These are phyloP conservation scores for Pluvialis apricaria DNA, from an alignment of 2,113 vertebrate genomes.

Conservation along the genomic window DNA sequence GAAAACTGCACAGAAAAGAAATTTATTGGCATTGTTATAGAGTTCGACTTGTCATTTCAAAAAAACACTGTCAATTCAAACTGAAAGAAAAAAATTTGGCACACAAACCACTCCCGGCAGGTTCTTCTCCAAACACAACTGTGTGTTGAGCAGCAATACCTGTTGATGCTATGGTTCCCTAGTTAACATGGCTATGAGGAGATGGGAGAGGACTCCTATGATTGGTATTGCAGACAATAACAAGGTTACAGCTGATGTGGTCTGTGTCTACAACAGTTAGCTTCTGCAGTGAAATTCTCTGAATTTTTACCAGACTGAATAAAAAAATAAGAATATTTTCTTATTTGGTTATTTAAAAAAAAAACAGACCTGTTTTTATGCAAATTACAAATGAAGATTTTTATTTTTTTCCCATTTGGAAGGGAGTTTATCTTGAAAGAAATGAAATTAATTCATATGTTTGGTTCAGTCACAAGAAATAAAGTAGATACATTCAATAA, in stretches of 20 bases:
- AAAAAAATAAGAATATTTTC: not conserved
- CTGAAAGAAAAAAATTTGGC: not conserved
- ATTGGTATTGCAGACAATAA: not conserved
- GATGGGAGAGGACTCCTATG: not conserved
- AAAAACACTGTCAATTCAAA: not conserved
- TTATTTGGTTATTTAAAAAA: not conserved
- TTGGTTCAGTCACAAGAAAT: not conserved
- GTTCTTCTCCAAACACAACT: not conserved
- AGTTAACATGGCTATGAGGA: not conserved
- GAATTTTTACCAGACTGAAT: not conserved
- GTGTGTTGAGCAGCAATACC: not conserved
- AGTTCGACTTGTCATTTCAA: not conserved
- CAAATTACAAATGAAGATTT: not conserved
- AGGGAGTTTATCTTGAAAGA: not conserved
- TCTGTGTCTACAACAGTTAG: not conserved
- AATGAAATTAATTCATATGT: accelerated
- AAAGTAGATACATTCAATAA: not conserved
- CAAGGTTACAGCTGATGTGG: not conserved
- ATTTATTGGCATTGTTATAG: not conserved
- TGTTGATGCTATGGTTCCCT: not conserved
- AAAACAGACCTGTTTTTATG: not conserved
- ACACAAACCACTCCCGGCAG: not conserved
- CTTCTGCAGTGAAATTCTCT: not conserved
- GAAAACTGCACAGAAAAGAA: not conserved
- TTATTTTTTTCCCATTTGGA: not conserved